Conservation (phyloP, 2,797 vertebrate genomes). For the Molothrus ater region DNA sequence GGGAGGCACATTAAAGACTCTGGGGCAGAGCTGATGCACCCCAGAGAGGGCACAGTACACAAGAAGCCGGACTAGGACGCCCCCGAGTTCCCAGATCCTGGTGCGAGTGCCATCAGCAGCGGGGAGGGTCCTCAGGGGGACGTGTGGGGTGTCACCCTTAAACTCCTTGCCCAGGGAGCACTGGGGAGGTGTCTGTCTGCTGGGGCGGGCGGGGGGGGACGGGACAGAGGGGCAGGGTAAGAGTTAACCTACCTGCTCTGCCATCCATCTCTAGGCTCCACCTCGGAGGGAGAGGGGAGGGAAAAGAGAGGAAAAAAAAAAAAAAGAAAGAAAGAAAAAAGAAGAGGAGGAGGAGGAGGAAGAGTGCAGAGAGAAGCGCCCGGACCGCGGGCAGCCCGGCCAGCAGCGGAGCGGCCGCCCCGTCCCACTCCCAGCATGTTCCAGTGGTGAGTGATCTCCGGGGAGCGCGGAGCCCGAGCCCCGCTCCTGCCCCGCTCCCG, state of each 20-base stretch:
- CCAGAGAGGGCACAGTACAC: not conserved
- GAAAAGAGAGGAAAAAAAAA: not conserved
- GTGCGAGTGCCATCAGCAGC: not conserved
- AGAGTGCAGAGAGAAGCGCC: conserved; percentile 40
- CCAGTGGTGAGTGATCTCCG: conserved; percentile 54
- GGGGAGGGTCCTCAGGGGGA: not conserved
- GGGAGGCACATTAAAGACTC: not conserved
- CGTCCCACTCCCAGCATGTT: conserved; percentile 60
- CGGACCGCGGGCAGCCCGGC: conserved; percentile 41
- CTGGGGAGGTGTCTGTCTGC: not conserved
- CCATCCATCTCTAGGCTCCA: conserved; percentile 53
- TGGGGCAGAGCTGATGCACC: not conserved
- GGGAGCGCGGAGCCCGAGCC: not conserved
- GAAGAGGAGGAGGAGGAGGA: conserved; percentile 23
- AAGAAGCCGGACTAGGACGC: not conserved
- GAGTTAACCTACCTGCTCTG: conserved; percentile 64
- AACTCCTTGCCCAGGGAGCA: not conserved
- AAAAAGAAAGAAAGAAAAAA: not conserved
- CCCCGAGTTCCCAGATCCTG: not conserved
- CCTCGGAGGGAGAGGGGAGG: conserved; percentile 53
- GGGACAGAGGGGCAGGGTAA: conserved; percentile 26
- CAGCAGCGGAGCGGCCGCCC: conserved; percentile 37
- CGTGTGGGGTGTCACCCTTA: not conserved
- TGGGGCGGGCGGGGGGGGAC: not conserved
- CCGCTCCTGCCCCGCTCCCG: not conserved